Evolutionary conservation across 2,113 vertebrate genomes (phyloP).

Genomic region (Sturnus vulgaris): DNA sequence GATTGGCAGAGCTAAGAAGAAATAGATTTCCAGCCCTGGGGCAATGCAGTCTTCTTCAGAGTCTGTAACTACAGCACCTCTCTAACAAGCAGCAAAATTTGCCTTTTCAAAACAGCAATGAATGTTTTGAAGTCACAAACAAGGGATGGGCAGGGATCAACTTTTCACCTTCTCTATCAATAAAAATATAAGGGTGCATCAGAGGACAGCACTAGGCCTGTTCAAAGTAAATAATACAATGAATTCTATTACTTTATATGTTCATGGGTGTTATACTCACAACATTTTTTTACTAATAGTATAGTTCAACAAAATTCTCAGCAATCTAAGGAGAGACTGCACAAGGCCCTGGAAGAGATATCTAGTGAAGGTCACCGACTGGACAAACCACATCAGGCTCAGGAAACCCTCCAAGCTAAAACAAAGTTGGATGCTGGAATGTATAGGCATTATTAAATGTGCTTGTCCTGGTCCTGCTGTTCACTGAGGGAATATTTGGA

Average conservation of each 20-base stretch:
- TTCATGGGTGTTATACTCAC: not conserved
- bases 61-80: not conserved
- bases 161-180: not conserved
- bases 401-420: not conserved
- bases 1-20: conserved; percentile 28
- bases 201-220: not conserved
- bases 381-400: not conserved
- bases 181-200: not conserved
- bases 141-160: not conserved
- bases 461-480: not conserved
- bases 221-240: not conserved
- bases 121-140: not conserved
- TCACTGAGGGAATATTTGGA: not conserved
- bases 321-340: not conserved
- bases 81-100: not conserved
- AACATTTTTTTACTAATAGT: not conserved
- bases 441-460: not conserved
- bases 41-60: not conserved
- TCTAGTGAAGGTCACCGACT: not conserved
- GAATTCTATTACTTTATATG: not conserved
- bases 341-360: not conserved
- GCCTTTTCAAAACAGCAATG: not conserved
- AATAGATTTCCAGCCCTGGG: conserved; percentile 4
- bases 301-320: not conserved
- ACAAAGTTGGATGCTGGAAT: not conserved